A percentile compares a stretch with the other conserved stretches of the same genome.
These are phyloP conservation scores for Sebastes diploproa DNA, from an alignment of 2,797 vertebrate genomes.

Conservation along the genomic window DNA sequence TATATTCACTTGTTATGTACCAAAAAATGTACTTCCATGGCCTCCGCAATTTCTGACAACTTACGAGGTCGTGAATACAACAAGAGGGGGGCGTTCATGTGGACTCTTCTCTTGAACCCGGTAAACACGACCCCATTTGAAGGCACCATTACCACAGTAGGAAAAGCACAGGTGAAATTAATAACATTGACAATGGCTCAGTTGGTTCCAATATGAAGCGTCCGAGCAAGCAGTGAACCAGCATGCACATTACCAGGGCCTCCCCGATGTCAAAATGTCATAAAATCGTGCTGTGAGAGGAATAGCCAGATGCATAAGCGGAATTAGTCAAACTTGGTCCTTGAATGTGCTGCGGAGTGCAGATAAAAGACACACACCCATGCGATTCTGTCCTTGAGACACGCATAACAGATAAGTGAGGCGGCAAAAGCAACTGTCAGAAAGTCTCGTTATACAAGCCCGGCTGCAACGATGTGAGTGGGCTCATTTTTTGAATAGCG, in stretches of 20 bases:
- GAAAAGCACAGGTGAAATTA: not conserved
- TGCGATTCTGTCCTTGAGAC: conserved; percentile 20
- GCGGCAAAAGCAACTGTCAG: conserved; percentile 26
- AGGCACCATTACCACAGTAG: too few relatives aligned
- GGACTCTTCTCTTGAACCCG: too few relatives aligned
- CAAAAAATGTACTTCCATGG: too few relatives aligned
- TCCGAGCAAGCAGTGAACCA: too few relatives aligned
- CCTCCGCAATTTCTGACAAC: too few relatives aligned
- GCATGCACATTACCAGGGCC: too few relatives aligned
- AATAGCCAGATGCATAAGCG: not conserved
- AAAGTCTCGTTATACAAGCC: not conserved
- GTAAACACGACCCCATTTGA: too few relatives aligned
- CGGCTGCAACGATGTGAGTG: conserved; percentile 22
- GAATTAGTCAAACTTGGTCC: not conserved
- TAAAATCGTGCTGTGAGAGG: not conserved
- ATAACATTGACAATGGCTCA: not conserved
- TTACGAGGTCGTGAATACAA: too few relatives aligned
- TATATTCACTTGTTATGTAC: too few relatives aligned
- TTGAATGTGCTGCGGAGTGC: conserved; percentile 18
- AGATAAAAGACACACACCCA: conserved; percentile 68
- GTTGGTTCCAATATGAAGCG: not conserved
- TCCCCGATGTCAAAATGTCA: too few relatives aligned
- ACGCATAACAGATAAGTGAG: conserved; percentile 52
- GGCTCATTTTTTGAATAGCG: too few relatives aligned
- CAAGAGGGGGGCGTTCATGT: too few relatives aligned